Evolutionary conservation across 2,888 invertebrate species (phyloP).

Genomic region (Stomorhina lunata): DNA sequence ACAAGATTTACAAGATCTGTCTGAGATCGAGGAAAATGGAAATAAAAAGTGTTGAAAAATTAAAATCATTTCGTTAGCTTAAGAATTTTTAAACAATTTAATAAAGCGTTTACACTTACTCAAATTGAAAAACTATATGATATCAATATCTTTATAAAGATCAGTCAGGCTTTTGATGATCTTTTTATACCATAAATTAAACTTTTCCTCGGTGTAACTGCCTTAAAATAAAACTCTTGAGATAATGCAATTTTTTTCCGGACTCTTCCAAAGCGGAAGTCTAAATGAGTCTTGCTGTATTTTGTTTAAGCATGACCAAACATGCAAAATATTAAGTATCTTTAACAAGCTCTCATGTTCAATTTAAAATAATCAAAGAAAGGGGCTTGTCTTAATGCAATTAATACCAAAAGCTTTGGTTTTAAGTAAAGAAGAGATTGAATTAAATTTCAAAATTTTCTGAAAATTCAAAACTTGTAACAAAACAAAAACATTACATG

Average conservation of each 20-base stretch:
- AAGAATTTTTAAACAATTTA: too few species aligned
- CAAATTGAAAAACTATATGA: too few species aligned
- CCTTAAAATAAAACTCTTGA: constrained; percentile 1
- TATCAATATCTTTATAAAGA: too few species aligned
- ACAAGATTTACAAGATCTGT: constrained; percentile 6
- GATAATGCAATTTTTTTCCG: constrained; percentile 18
- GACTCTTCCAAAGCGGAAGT: constrained; percentile 43
- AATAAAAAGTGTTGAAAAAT: constrained; percentile 11
- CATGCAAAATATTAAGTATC: neutral
- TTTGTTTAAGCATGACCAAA: constrained; percentile 46
- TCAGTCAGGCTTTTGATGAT: too few species aligned
- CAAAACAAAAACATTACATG: too few species aligned
- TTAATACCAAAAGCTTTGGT: constrained; percentile 19
- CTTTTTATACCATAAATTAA: too few species aligned
- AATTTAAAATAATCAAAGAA: constrained; percentile 36
- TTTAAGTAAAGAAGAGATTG: neutral
- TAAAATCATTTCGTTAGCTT: too few species aligned
- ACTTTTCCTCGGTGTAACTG: too few species aligned
- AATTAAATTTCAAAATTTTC: neutral
- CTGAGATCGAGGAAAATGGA: neutral
- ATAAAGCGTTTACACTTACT: too few species aligned
- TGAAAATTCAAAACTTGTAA: neutral
- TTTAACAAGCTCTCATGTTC: constrained; percentile 3
- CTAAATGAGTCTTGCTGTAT: constrained; percentile 44
- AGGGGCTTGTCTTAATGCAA: constrained; percentile 38